phyloP scores from a whole-genome alignment of 2,113 vertebrate genomes.

The Puntigrus tetrazona region DNA sequence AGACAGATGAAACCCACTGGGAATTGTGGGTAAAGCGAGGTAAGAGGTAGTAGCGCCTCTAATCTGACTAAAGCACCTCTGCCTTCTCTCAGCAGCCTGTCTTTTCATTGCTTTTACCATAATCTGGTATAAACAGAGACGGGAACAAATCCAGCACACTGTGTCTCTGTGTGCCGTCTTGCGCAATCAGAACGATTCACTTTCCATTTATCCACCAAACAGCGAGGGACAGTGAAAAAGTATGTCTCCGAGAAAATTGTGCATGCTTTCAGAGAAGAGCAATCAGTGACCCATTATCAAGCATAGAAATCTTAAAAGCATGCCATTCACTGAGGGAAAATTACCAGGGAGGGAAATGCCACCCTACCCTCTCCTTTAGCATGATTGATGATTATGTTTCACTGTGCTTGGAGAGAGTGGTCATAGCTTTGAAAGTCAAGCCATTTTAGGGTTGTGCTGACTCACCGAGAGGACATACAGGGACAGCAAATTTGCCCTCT shows the following conservation, averaged over 20 bases:
- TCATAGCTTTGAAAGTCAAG: conserved; percentile 31
- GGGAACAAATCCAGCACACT: conserved; percentile 8
- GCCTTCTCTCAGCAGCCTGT: conserved; percentile 25
- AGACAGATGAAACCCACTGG: conserved; percentile 35
- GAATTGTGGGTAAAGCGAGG: conserved; percentile 14
- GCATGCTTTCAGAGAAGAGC: conserved; percentile 60
- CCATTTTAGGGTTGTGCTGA: conserved; percentile 12
- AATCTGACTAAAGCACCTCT: conserved; percentile 25
- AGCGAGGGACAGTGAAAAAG: conserved; percentile 19
- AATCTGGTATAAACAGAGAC: neutral
- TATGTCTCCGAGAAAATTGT: conserved; percentile 58
- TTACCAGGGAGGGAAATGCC: conserved; percentile 56
- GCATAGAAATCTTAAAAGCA: conserved; percentile 59
- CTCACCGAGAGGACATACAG: conserved; percentile 28
- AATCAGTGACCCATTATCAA: conserved; percentile 60
- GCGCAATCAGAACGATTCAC: conserved; percentile 46
- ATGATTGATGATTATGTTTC: conserved; percentile 64
- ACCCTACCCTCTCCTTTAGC: conserved; percentile 42
- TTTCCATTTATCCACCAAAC: conserved; percentile 41
- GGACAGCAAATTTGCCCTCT: conserved; percentile 27
- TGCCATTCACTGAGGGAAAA: conserved; percentile 60
- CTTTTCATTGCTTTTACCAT: conserved; percentile 45
- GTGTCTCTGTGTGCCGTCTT: conserved; percentile 30
- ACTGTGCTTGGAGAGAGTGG: conserved; percentile 57
- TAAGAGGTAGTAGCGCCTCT: neutral